Evolutionary conservation across 1,140 invertebrate species (phyloP), one percentile per base, ranked within the genome.

Genomic region (Caenorhabditis brenneri): DNA sequence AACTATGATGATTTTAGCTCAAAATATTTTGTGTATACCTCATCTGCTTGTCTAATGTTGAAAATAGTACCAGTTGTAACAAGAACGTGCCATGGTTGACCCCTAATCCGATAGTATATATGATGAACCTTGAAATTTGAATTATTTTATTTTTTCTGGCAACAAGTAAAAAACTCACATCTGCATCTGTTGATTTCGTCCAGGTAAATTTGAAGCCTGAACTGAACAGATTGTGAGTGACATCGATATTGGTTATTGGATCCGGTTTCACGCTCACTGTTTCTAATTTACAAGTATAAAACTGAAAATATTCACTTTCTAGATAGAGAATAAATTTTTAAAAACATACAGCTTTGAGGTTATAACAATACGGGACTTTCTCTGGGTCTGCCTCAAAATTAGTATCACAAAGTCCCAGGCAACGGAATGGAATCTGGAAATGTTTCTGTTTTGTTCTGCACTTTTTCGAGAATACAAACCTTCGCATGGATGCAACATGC

Each of bases 371-470:
- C 39, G 12, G 39, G 1, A 39, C 74, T 15, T 22, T 7, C n/a
- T 51, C 10, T 31, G 65, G n/a, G 36, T 51, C 74, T n/a, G 48
- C 48, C 12, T 29, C 16, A 42, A 58, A 79, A 4, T 29, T 10
- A 10, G 5, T 27, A 33, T 84, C 78, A 46, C 83, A 84, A 49
- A 84, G 33, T 27, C 83, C 83, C 15, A 84, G 19, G 39, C 83
- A 84, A 24, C 36, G 36, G 29, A 49, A 84, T 6, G 83, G 78
- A 9, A 84, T 24, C 83, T 84, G 27, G 15, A 82, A 51, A n/a
- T 19, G 6, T 19, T 51, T 6, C 0, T 19, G 12, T n/a, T 78
- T 2, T 19, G 24, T 27, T 0, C n/a, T n/a, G 7, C 33, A n/a
- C 9, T 19, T 19, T 33, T 33, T 0, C 42, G 1, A 3, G 78